A percentile compares a stretch with the other conserved stretches of the same genome.
Evolutionary conservation across 2,797 vertebrate species (phyloP).

Genomic region (Holocentrus rufus): DNA sequence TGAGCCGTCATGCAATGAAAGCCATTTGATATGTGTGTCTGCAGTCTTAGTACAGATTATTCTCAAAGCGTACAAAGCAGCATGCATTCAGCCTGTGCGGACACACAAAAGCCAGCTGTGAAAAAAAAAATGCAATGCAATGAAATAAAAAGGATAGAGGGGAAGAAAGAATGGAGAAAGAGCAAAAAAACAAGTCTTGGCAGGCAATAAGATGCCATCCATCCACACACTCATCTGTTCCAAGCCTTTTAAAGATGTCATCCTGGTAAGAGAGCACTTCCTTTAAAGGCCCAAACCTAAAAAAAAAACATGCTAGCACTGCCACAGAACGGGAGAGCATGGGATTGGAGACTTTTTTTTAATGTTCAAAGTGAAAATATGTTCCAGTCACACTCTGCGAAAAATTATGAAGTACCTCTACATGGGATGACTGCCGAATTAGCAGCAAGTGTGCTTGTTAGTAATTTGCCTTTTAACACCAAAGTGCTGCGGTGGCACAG

Average conservation of each 20-base stretch:
- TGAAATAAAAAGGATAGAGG: background rate
- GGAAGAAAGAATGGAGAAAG: no score
- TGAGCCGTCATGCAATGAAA: no score
- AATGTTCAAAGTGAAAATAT: constrained; percentile 1
- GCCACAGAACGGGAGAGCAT: constrained; percentile 6
- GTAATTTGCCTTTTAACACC: no score
- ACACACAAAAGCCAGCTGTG: background rate
- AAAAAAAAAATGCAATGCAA: constrained; percentile 1
- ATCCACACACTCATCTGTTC: constrained; percentile 8
- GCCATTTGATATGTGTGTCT: no score
- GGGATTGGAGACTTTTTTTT: no score
- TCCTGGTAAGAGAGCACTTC: background rate
- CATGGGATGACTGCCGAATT: no score
- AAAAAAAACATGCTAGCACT: constrained; percentile 18
- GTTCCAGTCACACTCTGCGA: background rate
- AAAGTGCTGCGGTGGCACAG: no score
- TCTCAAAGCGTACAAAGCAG: constrained; percentile 8
- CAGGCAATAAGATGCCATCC: constrained; percentile 6
- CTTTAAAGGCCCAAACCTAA: background rate
- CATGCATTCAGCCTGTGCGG: background rate
- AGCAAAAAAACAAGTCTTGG: constrained; percentile 9
- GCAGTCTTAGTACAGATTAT: background rate
- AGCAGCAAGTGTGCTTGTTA: no score
- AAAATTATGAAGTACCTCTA: no score
- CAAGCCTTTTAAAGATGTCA: constrained; percentile 22